Base-by-base conservation (phyloP, 2,113 vertebrate genomes). In the Brienomyrus longianalis region DNA sequence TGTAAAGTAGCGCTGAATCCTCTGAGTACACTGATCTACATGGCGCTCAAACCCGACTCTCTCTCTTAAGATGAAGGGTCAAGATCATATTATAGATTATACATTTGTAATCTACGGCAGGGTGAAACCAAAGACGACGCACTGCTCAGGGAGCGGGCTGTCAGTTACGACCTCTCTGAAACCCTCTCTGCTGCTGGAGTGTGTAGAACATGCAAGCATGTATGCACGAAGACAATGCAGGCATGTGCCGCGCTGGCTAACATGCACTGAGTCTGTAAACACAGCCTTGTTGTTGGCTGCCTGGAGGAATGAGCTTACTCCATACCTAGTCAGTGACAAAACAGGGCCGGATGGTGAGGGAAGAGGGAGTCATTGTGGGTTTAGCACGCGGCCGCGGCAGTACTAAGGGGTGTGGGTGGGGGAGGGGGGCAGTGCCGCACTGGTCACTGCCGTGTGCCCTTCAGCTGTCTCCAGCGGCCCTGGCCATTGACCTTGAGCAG, bases 401-500 rank as follows among this genome's bases (percentile, higher is more conserved):
- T 31, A n/a, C 35, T 62, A 35, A 1, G 17, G 19, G 27, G 3
- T 77, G 70, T 77, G 70, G 5, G 45, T 31, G 88, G 35, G 35
- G 27, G 19, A 23, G 27, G 50, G 31, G 15, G 88, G 5, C 31
- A 39, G 17, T 39, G 74, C 21, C 17, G 50, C 8, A 31, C 50
- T 50, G 59, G 88, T 83, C 88, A 89, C 47, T 89, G 50, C n/a
- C 31, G 27, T 95, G 94, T 95, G 94, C 95, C 95, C 95, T 95
- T 95, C 90, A 96, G 96, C 96, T 96, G 94, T 95, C 95, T 94
- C 95, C 93, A 47, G 94, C 93, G 94, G 95, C 93, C 92, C 93
- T 93, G 94, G 94, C 95, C 95, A 95, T 96, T 96, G 96, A 96
- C 96, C 96, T 96, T 96, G 96, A 95, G 96, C 95, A 95, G 95